phyloP scores from a whole-genome alignment of 2,797 vertebrate genomes.

The Scomberomorus guttatus region DNA sequence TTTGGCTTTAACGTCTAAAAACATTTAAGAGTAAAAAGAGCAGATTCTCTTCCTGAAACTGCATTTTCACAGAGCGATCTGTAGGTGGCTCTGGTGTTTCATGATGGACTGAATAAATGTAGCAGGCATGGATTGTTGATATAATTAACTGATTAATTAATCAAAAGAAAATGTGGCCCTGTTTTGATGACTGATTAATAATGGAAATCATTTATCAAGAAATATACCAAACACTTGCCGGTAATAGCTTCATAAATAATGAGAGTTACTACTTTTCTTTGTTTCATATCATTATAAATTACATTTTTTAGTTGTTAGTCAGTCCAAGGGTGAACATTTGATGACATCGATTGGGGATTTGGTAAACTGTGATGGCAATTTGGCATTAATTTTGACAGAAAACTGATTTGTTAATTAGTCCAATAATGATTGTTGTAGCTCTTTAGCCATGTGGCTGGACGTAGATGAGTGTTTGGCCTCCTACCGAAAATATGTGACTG shows the following conservation, averaged over 20 bases:
- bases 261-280: not conserved
- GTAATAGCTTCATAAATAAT: not conserved
- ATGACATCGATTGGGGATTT: slow-evolving; percentile 11
- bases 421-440: slow-evolving; percentile 3
- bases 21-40: not conserved
- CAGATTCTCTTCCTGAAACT: slow-evolving; percentile 14
- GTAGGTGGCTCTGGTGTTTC: slow-evolving; percentile 68
- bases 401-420: not conserved
- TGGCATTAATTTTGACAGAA: not conserved
- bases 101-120: not conserved
- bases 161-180: not conserved
- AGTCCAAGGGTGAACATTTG: slow-evolving; percentile 1
- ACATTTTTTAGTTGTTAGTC: slow-evolving; percentile 17
- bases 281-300: slow-evolving; percentile 4
- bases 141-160: not conserved
- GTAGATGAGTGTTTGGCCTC: not conserved
- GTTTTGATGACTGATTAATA: slow-evolving; percentile 6
- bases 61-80: slow-evolving; percentile 50
- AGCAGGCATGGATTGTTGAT: not conserved
- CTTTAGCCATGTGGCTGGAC: not conserved
- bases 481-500: slow-evolving; percentile 7
- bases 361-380: not conserved
- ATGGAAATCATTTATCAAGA: not conserved
- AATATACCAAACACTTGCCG: slow-evolving; percentile 12
- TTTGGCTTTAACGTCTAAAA: slow-evolving; percentile 30